Evolutionary conservation across 2,797 vertebrate species (phyloP).

Genomic region (Anguilla anguilla): DNA sequence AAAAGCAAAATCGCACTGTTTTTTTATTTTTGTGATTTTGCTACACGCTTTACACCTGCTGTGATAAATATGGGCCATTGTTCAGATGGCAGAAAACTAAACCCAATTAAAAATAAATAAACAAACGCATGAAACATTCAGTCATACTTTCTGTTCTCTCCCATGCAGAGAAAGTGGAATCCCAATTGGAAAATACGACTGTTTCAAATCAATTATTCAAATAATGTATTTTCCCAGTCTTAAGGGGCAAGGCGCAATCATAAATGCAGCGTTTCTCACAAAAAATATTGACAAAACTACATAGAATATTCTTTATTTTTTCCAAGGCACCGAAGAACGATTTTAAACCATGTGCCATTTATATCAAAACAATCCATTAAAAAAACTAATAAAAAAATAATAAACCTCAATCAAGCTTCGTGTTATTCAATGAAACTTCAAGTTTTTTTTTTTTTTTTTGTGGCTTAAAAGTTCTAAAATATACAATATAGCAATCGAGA

Average conservation of each 20-base stretch:
- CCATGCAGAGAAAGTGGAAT: conserved; percentile 38
- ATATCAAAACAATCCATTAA: conserved; percentile 32
- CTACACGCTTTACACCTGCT: conserved; percentile 4
- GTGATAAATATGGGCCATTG: conserved; percentile 41
- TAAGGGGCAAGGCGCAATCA: background rate
- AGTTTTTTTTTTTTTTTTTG: conserved; percentile 24
- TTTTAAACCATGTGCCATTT: background rate
- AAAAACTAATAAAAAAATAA: conserved; percentile 39
- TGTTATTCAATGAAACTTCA: conserved; percentile 34
- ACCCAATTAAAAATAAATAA: conserved; percentile 10
- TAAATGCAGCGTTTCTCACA: background rate
- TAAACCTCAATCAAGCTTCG: conserved; percentile 20
- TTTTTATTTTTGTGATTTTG: background rate
- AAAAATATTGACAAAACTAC: background rate
- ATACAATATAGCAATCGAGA: conserved; percentile 24
- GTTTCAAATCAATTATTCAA: conserved; percentile 28
- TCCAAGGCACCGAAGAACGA: background rate
- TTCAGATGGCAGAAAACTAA: conserved; percentile 22
- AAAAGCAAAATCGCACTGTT: background rate
- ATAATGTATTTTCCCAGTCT: conserved; percentile 20
- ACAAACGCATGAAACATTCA: conserved; percentile 23
- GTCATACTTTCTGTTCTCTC: conserved; percentile 41
- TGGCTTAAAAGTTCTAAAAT: conserved; percentile 28
- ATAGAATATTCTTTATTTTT: background rate
- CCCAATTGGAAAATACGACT: conserved; percentile 23